Conservation (phyloP, 1,140 invertebrate genomes). For the Drosophila simulans region DNA sequence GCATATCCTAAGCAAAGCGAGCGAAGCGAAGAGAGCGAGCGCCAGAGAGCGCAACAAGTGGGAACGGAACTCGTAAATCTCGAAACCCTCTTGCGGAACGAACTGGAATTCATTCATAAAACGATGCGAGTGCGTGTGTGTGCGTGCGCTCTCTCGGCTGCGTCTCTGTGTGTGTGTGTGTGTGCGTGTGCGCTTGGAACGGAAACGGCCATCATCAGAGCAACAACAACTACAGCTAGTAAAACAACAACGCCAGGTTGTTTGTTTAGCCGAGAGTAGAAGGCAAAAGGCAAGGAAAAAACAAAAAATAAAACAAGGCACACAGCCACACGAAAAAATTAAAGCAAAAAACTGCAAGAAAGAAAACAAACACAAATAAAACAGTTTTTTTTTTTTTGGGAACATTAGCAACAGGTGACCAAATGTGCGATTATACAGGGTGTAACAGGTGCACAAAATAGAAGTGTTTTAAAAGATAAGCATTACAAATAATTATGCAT, state of each 20-base stretch:
- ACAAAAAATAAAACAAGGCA: constrained; percentile 28
- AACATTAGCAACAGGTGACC: constrained; percentile 69
- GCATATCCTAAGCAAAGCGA: constrained; percentile 74
- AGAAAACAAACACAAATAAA: constrained; percentile 45
- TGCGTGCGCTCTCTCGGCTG: constrained; percentile 9
- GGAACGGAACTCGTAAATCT: constrained; percentile 68
- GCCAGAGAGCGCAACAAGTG: constrained; percentile 67
- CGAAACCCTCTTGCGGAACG: constrained; percentile 48
- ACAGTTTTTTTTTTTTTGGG: constrained; percentile 7
- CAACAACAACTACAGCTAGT: constrained; percentile 65
- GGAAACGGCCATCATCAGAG: constrained; percentile 84
- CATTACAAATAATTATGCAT: neutral
- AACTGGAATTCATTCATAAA: constrained; percentile 80
- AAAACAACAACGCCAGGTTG: constrained; percentile 73
- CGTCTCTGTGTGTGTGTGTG: constrained; percentile 13
- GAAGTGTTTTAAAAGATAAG: neutral
- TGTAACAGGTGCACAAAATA: constrained; percentile 63
- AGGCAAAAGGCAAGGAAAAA: constrained; percentile 51
- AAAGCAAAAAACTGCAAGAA: constrained; percentile 33
- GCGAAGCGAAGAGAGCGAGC: constrained; percentile 33
- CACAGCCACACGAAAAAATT: constrained; percentile 33
- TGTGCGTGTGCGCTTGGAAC: constrained; percentile 64
- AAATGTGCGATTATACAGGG: constrained; percentile 36
- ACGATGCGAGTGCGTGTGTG: constrained; percentile 25
- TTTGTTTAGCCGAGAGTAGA: constrained; percentile 70